Base-by-base conservation (phyloP, 2,888 invertebrate genomes). In the Lepidocyrtoides sp. region DNA sequence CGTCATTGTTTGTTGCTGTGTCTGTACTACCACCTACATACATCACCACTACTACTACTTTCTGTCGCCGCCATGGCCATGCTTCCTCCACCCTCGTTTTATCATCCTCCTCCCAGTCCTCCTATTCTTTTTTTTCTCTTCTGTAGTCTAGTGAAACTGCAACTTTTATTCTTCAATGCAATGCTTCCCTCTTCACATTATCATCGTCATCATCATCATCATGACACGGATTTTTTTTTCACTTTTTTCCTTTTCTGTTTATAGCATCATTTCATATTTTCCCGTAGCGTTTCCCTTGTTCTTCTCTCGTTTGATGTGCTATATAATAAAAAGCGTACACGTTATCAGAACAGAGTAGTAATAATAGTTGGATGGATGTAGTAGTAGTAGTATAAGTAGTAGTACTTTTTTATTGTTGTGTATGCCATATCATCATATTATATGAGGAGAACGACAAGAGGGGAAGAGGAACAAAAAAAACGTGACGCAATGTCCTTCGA, bases 401-500 rank as follows among this genome's bases (percentile, higher is more conserved):
- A 69, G 5, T 32, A 69, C 36, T 63, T 26, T 63, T 36, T 36
- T 57, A 57, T 57, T 36, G n/a, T 69, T 48, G 48, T 48, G 48
- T 14, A 75, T 81, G 17, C 36, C 63, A 75, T 69, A 17, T 51
- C 26, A 44, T 75, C 75, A 48, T 23, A 14, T 48, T 51, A 75
- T 75, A 48, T 5, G 29, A 23, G 3, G 5, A 66, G 66, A 29
- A 10, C 1, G 17, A 57, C 14, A n/a, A n/a, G 2, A 26, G 26
- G 3, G 23, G 84, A 54, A 36, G 54, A 48, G n/a, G 63, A 29
- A 7, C 23, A 44, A 32, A 23, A 60, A 63, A 32, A 69, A 88
- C 79, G 88, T 88, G 88, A 81, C 88, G 69, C 66, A 91, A 92
- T 91, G 93, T 91, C 91, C 91, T 93, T 93, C 93, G 93, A 94